A percentile compares a stretch with the other conserved stretches of the same genome.
phyloP scores from a whole-genome alignment of 2,888 invertebrate species.

The Hirtodrosophila confusa region DNA sequence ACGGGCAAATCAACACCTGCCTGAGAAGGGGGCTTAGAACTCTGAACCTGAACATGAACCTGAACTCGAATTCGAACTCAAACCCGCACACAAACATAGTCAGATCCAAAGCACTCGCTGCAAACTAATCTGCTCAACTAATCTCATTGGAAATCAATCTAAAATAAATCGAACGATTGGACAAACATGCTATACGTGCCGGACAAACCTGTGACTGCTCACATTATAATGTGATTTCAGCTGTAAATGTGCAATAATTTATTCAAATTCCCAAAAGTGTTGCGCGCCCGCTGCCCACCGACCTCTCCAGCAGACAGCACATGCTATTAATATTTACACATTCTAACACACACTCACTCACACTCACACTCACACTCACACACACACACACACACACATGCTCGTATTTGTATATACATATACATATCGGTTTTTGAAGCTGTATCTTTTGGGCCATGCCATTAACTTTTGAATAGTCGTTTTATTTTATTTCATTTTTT shows the following conservation, averaged over 20 bases:
- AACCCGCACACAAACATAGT: constrained; percentile 5
- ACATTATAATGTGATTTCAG: constrained; percentile 75
- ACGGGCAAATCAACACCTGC: constrained; percentile 63
- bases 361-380: constrained; percentile 2
- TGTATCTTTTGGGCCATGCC: constrained; percentile 63
- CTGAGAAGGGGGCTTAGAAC: constrained; percentile 18
- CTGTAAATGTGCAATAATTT: constrained; percentile 80
- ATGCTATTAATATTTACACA: constrained; percentile 75
- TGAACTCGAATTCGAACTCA: constrained; percentile 19
- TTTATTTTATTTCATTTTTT: constrained; percentile 15
- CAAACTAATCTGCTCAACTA: constrained; percentile 69
- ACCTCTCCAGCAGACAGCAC: constrained; percentile 38
- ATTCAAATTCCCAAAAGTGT: constrained; percentile 75
- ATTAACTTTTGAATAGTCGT: constrained; percentile 63
- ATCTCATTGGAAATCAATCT: constrained; percentile 78
- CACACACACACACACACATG: constrained; percentile 10
- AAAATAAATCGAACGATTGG: constrained; percentile 72
- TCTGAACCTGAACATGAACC: constrained; percentile 36
- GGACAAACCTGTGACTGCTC: constrained; percentile 50
- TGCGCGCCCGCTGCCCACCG: constrained; percentile 21
- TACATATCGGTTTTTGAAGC: constrained; percentile 16
- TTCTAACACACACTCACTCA: constrained; percentile 6
- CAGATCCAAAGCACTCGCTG: constrained; percentile 28
- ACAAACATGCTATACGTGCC: constrained; percentile 61
- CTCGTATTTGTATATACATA: not conserved